Base-by-base conservation (phyloP, 2,797 vertebrate species). In the Triplophysa bombifrons region DNA sequence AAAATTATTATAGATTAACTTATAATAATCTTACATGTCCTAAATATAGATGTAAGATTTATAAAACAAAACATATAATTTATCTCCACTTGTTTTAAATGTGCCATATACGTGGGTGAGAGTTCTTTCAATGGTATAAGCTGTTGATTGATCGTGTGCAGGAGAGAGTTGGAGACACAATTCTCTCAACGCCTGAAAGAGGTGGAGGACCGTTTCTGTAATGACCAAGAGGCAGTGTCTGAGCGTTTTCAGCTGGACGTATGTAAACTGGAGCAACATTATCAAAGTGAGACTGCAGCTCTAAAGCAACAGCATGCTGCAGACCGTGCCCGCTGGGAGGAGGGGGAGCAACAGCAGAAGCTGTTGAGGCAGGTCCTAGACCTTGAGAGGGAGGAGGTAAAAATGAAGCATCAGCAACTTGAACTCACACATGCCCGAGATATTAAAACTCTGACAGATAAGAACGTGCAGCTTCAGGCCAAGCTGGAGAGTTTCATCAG, bases 101-200 rank as follows among this genome's bases (percentile, higher is more conserved):
- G 48, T 51, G 20, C 3, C 25, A 22, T 56, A 25, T 68, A 30
- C 19, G 48, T 56, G 16, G 10, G 13, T 73, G 27, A 46, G 17
- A 53, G 46, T 58, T 72, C 0, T 76, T 16, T 65, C 27, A 19
- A 60, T 50, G 56, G 41, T 73, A 19, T 83, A 76, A 80, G 48
- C 20, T 72, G 55, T 73, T 89, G 81, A 90, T 85, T 89, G 83
- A 90, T 85, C 90, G 81, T 80, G 87, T 93, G 84, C 96, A 99
- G 97, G 96, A 90, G 82, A 88, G 93, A 94, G 87, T 86, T 96
- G 86, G 93, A 95, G 92, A 90, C 83, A 87, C 94, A 95, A 89
- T 96, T 89, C 94, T 91, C 89, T 60, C 94, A 94, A 91, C 96
- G 92, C 93, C 90, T 95, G 82, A 91, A 88, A 84, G 89, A 93